Evolutionary conservation across 2,797 vertebrate genomes (phyloP), one percentile per base, ranked within the genome.

Genomic region (Brotula barbata): DNA sequence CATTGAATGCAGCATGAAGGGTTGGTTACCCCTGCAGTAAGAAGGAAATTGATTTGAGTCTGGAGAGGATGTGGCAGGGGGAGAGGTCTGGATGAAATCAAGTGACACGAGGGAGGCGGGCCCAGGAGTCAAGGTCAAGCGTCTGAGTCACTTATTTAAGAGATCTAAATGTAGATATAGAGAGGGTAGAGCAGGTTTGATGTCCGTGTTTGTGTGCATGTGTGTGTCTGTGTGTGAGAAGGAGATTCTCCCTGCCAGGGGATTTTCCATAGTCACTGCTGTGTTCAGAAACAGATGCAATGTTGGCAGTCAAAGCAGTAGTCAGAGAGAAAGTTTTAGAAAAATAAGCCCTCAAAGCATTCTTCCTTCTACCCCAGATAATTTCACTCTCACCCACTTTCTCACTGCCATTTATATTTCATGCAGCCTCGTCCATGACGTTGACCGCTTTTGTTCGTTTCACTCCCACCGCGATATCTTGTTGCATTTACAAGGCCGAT

Each of bases 281-380:
- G 66, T 90, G 81, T 90, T 90, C 89, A 88, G 86, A 93, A 94
- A 92, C 92, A 93, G 91, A 93, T 92, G 89, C 87, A 91, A 61
- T 36, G 42, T 68, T 84, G 85, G 82, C 76, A 14, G 40, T 64
- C 62, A 58, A 64, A 82, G 74, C 79, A 81, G 77, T 16, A 78
- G 78, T 85, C 57, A 79, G 81, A 77, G 68, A 69, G 82, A 91
- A 86, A 85, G 76, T 74, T 65, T 78, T 73, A 64, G 58, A 78
- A 37, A 58, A 75, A 80, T 67, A 74, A 73, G 39, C 58, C 71
- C 87, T 92, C 72, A 79, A 86, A 89, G 85, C 53, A 33, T 79
- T 88, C 68, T 66, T 76, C 16, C 14, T 48, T 73, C 76, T 49
- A 75, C 85, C 7, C 0, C 73, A 56, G 44, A 42, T 80, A 58